Percentiles rank a stretch among this genome's conserved stretches.
Evolutionary conservation across 1,140 invertebrate species (phyloP).

Genomic region (Ceratina calcarata): DNA sequence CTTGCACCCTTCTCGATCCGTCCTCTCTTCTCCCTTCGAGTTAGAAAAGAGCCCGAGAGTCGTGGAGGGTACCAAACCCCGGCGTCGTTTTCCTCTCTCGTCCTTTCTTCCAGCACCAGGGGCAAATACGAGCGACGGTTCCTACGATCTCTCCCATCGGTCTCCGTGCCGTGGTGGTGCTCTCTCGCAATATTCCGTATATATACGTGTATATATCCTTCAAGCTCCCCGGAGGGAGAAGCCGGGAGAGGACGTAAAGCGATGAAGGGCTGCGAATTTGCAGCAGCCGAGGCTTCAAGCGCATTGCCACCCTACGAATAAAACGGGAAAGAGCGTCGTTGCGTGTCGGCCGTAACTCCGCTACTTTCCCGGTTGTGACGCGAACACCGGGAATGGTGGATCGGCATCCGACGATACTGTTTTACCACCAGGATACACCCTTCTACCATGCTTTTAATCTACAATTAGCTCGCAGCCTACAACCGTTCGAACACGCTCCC

Average conservation of each 20-base stretch:
- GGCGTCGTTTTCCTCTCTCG: slow-evolving; percentile 41
- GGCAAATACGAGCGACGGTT: slow-evolving; percentile 58
- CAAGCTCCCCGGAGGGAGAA: background rate
- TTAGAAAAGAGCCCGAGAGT: slow-evolving; percentile 5
- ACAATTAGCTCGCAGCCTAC: background rate
- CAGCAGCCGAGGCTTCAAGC: slow-evolving; percentile 24
- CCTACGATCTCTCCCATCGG: slow-evolving; percentile 49
- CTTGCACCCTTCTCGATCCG: background rate
- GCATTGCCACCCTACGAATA: slow-evolving; percentile 38
- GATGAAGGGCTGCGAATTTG: slow-evolving; percentile 50
- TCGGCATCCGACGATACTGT: background rate
- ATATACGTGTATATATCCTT: slow-evolving; percentile 19
- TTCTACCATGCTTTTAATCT: background rate
- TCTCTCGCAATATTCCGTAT: slow-evolving; percentile 32
- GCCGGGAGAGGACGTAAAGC: slow-evolving; percentile 11
- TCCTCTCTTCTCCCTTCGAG: slow-evolving; percentile 11
- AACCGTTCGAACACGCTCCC: too few species aligned
- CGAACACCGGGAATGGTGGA: background rate
- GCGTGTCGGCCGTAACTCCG: slow-evolving; percentile 37
- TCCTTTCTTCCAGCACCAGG: slow-evolving; percentile 50
- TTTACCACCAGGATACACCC: background rate
- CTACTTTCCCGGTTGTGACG: slow-evolving; percentile 19
- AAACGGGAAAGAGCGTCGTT: slow-evolving; percentile 41
- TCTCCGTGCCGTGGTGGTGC: slow-evolving; percentile 8
- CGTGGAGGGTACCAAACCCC: slow-evolving; percentile 52